Evolutionary conservation across 2,888 invertebrate genomes (phyloP), one percentile per base, ranked within the genome.

Genomic region (Lutraria lutraria): DNA sequence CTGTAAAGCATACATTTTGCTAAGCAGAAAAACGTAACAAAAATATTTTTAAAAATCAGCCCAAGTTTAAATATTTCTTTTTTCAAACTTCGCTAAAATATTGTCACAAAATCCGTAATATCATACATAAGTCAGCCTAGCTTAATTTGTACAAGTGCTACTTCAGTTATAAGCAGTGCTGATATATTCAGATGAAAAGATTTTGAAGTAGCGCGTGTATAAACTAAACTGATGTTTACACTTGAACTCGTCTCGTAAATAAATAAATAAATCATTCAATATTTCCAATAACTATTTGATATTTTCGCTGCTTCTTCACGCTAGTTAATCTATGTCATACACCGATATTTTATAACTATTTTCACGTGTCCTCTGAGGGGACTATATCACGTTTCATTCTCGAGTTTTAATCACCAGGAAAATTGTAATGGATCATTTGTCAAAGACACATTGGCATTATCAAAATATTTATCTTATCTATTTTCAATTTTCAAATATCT

Each of bases 191-290:
- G 76, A 76, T 76, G 76, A 76, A 76, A 76, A 19, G 12, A 31
- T 31, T 76, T 76, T 76, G 16, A 76, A 76, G 76, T 31, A 63
- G 3, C 0, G 31, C 34, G 31, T 76, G 16, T 76, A 76, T 16
- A 72, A 29, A 54, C n/a, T 76, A 19, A 29, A 54, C 31, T 21
- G 25, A 54, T 84, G 53, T 84, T 84, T 84, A 84, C 84, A 72
- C 53, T 72, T 72, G 76, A 43, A n/a, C 76, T 84, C 84, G 34
- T 54, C 76, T 63, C 31, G 80, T 85, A 76, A 84, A 85, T 43
- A 43, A 43, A 43, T 80, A 85, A 85, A 85, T 80, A 80, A 80
- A 85, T 85, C 80, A 60, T 85, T 76, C 80, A 80, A 34, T 53
- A 34, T 60, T 79, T 85, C 80, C 54, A 34, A 56, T 56, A 56